Percentiles rank a stretch among this genome's conserved stretches.
Evolutionary conservation across 2,113 vertebrate species (phyloP).

Genomic region (Callithrix jacchus): DNA sequence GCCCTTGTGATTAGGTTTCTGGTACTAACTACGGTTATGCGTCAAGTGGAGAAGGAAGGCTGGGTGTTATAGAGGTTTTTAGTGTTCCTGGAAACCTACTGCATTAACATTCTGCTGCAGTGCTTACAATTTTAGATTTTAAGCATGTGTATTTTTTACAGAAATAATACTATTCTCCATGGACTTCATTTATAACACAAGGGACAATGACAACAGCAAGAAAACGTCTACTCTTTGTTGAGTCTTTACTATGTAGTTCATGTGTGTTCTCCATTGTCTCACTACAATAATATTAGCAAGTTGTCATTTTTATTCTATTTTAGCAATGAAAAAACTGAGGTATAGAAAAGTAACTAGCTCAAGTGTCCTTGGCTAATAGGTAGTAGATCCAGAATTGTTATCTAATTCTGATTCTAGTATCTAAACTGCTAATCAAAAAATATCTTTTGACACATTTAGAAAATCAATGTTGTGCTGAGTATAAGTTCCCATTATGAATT

Average conservation of each 20-base stretch:
- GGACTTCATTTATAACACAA: not conserved
- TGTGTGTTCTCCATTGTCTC: not conserved
- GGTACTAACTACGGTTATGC: not conserved
- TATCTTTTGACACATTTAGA: not conserved
- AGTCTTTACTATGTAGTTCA: not conserved
- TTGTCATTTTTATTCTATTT: not conserved
- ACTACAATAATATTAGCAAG: not conserved
- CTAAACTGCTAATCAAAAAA: not conserved
- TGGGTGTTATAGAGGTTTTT: not conserved
- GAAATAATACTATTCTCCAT: not conserved
- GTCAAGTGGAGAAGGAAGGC: not conserved
- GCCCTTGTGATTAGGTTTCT: not conserved
- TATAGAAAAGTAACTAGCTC: not conserved
- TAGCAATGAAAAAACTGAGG: not conserved
- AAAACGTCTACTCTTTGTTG: not conserved
- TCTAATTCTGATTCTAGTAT: not conserved
- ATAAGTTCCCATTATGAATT: not conserved
- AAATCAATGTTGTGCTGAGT: not conserved
- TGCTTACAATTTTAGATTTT: not conserved
- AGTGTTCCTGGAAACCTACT: not conserved
- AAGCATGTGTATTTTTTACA: not conserved
- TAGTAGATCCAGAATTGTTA: not conserved
- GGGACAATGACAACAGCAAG: not conserved
- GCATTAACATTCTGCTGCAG: not conserved
- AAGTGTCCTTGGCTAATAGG: not conserved